These are phyloP conservation scores for Paradoxurus hermaphroditus DNA, from an alignment of 2,113 vertebrate genomes.

Conservation along the genomic window DNA sequence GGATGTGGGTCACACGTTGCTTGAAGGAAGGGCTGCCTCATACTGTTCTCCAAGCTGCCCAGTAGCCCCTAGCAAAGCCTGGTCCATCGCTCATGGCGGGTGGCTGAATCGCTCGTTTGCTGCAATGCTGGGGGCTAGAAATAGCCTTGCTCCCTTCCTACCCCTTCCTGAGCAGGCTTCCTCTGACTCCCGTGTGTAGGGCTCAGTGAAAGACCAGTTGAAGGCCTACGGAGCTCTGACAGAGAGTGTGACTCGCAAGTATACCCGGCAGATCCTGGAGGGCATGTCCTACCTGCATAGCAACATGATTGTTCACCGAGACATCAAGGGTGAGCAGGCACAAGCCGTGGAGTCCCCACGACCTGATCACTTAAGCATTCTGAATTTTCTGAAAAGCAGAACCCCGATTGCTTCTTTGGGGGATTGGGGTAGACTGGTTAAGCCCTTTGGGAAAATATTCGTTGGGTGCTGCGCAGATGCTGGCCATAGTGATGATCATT, in stretches of 20 bases:
- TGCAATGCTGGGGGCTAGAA: background rate
- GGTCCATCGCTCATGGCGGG: background rate
- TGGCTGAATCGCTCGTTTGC: background rate
- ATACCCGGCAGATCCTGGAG: slow-evolving; percentile 96
- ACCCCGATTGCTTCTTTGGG: background rate
- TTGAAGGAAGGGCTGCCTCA: background rate
- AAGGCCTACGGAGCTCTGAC: slow-evolving; percentile 96
- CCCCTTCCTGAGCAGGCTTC: background rate
- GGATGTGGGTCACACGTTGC: background rate
- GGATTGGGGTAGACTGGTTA: background rate
- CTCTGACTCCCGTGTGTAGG: slow-evolving; percentile 81
- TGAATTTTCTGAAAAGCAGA: background rate
- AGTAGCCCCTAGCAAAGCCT: background rate
- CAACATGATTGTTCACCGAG: slow-evolving; percentile 98
- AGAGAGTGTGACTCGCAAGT: slow-evolving; percentile 96
- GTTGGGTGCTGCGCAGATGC: background rate
- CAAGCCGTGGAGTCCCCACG: background rate
- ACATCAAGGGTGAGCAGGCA: slow-evolving; percentile 92
- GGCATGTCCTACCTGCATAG: slow-evolving; percentile 97
- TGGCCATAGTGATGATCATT: background rate
- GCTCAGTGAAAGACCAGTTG: slow-evolving; percentile 96
- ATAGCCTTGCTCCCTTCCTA: background rate
- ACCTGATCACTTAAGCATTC: background rate
- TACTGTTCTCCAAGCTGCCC: background rate
- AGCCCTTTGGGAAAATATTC: background rate